Evolutionary conservation across 64 coral and sea anemone species (phyloP).

Genomic region (Acropora yongei): DNA sequence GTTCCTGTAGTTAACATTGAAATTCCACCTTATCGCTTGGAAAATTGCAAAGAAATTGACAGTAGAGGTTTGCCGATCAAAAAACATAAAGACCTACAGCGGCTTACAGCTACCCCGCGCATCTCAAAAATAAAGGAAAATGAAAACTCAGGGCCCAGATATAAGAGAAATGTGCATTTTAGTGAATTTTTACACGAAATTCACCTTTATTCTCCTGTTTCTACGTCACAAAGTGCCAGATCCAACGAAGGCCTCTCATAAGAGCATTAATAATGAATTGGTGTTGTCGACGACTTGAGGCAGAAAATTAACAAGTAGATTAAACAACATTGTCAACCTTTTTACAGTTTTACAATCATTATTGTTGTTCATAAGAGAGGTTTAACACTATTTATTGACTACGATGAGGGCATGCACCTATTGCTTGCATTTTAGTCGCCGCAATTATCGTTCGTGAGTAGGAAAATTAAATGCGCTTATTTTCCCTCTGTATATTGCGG

Average conservation of each 20-base stretch:
- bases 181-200: slow-evolving; percentile 71
- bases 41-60: slow-evolving; percentile 30
- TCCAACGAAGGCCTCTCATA: slow-evolving; percentile 2
- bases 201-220: slow-evolving; percentile 55
- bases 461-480: neutral
- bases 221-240: slow-evolving; percentile 21
- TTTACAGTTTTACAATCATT: no score
- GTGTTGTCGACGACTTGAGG: neutral
- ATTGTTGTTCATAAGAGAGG: neutral
- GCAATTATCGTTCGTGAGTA: neutral
- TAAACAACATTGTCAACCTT: neutral
- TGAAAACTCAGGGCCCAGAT: slow-evolving; percentile 16
- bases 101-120: neutral
- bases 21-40: slow-evolving; percentile 46
- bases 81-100: neutral
- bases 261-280: slow-evolving; percentile 14
- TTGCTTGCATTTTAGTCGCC: neutral
- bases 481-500: no score
- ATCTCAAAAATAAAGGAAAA: neutral
- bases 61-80: neutral
- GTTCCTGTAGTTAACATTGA: slow-evolving; percentile 39
- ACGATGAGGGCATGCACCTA: neutral
- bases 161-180: slow-evolving; percentile 64
- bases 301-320: neutral
- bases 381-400: neutral